Evolutionary conservation across 2,113 vertebrate genomes (phyloP).

Genomic region (Toxotes chatareus): DNA sequence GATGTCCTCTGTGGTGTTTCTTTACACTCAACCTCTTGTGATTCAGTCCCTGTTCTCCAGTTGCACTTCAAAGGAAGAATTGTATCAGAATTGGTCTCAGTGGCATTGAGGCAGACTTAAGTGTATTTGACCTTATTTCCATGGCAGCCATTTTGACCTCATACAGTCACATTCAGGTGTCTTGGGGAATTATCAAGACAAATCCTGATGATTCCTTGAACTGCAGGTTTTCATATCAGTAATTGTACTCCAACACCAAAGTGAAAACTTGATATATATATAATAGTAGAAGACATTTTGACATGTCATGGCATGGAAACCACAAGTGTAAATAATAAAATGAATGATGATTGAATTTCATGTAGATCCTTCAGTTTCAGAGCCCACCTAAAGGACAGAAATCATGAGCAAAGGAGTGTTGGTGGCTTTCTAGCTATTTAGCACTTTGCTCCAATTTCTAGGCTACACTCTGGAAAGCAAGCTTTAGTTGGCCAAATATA

Average conservation of each 20-base stretch:
- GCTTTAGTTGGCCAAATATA: neutral
- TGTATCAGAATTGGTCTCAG: neutral
- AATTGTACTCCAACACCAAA: neutral
- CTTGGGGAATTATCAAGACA: neutral
- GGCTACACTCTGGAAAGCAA: neutral
- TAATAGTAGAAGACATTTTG: neutral
- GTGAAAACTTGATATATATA: too few relatives aligned
- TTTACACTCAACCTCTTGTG: neutral
- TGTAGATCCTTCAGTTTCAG: neutral
- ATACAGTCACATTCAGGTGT: conserved; percentile 10
- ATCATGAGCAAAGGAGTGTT: neutral
- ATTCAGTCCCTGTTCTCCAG: neutral
- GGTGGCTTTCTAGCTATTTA: neutral
- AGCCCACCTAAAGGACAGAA: neutral
- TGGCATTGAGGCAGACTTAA: conserved; percentile 8
- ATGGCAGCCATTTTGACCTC: conserved; percentile 53
- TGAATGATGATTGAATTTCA: neutral
- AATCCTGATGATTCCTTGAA: neutral
- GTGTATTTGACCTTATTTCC: conserved; percentile 55
- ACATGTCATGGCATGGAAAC: neutral
- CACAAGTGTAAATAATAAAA: neutral
- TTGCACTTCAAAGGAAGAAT: neutral
- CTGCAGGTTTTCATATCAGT: neutral
- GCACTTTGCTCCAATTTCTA: neutral
- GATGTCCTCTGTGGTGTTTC: neutral